A percentile compares a stretch with the other conserved stretches of the same genome.
Conservation (phyloP, 2,888 invertebrate genomes). For the Cerastis rubricosa region DNA sequence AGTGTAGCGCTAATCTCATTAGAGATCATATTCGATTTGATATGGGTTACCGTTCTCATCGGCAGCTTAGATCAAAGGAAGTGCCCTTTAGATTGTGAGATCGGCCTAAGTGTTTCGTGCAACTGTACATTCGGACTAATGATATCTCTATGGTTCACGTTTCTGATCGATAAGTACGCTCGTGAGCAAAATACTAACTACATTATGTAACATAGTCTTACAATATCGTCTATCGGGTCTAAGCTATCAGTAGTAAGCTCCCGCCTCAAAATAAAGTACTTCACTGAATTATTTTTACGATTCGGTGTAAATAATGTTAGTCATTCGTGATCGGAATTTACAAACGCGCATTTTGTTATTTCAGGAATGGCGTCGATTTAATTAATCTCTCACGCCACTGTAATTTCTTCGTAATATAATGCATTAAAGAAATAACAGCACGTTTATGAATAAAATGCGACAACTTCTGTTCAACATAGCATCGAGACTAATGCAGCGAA, state of each 20-base stretch:
- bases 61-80: conserved; percentile 78
- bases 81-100: conserved; percentile 79
- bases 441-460: conserved; percentile 51
- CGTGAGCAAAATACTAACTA: conserved; percentile 72
- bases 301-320: conserved; percentile 35
- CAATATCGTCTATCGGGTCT: conserved; percentile 10
- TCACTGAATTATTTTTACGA: conserved; percentile 34
- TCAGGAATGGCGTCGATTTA: conserved; percentile 50
- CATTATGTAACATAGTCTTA: conserved; percentile 45
- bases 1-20: conserved; percentile 78
- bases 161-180: conserved; percentile 85
- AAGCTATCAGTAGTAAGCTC: background rate
- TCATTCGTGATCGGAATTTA: conserved; percentile 51
- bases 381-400: conserved; percentile 48
- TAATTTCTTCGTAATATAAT: conserved; percentile 38
- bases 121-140: conserved; percentile 85
- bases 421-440: conserved; percentile 49
- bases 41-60: conserved; percentile 77
- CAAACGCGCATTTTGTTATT: conserved; percentile 42
- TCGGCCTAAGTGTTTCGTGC: conserved; percentile 82
- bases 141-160: conserved; percentile 88
- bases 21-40: conserved; percentile 80
- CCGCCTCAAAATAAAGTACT: conserved; percentile 29
- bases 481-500: conserved; percentile 21
- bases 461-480: conserved; percentile 43